A percentile compares a stretch with the other conserved stretches of the same genome.
Conservation (phyloP, 2,888 invertebrate species). For the Trichogramma dendrolimi region DNA sequence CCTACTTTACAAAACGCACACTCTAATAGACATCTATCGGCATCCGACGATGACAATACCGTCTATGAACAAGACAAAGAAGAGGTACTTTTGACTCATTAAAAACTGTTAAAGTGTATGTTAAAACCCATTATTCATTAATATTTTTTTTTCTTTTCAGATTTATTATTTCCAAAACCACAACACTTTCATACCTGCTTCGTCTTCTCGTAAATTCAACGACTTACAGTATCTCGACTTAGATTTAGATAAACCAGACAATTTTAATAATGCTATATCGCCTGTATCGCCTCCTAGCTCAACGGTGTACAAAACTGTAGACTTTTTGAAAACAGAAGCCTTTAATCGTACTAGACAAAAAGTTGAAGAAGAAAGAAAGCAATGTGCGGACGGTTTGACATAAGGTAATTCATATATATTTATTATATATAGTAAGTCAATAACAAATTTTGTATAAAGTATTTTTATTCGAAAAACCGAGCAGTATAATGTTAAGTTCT, state of each 20-base stretch:
- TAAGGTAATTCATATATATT: constrained; percentile 11
- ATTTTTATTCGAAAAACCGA: no score
- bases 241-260: constrained; percentile 62
- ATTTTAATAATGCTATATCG: constrained; percentile 51
- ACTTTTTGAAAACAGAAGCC: constrained; percentile 90
- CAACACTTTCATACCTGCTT: constrained; percentile 36
- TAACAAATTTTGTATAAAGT: no score
- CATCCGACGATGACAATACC: constrained; percentile 52
- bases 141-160: constrained; percentile 30
- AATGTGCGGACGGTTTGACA: constrained; percentile 48
- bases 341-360: constrained; percentile 82
- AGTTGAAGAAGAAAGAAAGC: constrained; percentile 66
- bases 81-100: constrained; percentile 39
- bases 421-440: no score
- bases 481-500: no score
- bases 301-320: constrained; percentile 84
- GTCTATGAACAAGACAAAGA: constrained; percentile 50
- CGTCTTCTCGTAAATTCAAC: constrained; percentile 44
- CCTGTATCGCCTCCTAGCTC: constrained; percentile 53
- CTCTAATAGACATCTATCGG: constrained; percentile 45
- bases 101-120: background rate
- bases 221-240: constrained; percentile 81
- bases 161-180: constrained; percentile 45
- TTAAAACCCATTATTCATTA: background rate
- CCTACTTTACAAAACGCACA: constrained; percentile 52